These are phyloP conservation scores for Balaeniceps rex DNA, from an alignment of 2,113 vertebrate genomes.

Conservation along the genomic window DNA sequence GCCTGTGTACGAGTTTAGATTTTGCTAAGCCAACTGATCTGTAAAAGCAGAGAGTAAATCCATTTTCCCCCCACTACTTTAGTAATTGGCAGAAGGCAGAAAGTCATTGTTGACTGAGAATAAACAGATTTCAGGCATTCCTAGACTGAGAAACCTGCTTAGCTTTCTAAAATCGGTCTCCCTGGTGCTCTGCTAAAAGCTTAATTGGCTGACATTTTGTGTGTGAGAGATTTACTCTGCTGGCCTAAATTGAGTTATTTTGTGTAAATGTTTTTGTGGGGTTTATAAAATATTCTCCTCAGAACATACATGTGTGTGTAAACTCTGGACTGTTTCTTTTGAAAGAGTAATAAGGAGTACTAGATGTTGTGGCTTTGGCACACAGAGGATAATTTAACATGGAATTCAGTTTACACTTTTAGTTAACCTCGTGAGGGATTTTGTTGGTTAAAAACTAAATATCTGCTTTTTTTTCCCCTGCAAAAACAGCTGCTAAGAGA, in stretches of 20 bases:
- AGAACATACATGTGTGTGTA: constrained; percentile 24
- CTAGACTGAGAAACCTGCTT: constrained; percentile 57
- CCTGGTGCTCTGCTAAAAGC: constrained; percentile 45
- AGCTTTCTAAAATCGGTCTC: constrained; percentile 50
- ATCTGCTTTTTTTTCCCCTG: background rate
- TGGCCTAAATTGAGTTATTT: constrained; percentile 57
- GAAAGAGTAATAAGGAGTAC: constrained; percentile 32
- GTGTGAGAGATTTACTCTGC: constrained; percentile 45
- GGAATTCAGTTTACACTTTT: constrained; percentile 54
- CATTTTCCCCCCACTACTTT: background rate
- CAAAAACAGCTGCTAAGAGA: background rate
- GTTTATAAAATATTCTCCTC: constrained; percentile 53
- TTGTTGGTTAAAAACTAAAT: constrained; percentile 15
- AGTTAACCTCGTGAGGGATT: constrained; percentile 10
- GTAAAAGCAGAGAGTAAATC: constrained; percentile 40
- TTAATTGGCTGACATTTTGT: constrained; percentile 64
- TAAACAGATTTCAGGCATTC: constrained; percentile 62
- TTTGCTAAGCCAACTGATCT: constrained; percentile 32
- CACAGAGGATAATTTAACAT: constrained; percentile 21
- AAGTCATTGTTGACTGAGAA: constrained; percentile 60
- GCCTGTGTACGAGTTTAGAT: background rate
- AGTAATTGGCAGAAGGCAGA: constrained; percentile 57
- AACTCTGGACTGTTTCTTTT: constrained; percentile 57
- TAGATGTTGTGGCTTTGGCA: constrained; percentile 61
- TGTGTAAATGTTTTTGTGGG: constrained; percentile 49